phyloP scores from a whole-genome alignment of 2,888 invertebrate species.

The Invenusta paracnida region DNA sequence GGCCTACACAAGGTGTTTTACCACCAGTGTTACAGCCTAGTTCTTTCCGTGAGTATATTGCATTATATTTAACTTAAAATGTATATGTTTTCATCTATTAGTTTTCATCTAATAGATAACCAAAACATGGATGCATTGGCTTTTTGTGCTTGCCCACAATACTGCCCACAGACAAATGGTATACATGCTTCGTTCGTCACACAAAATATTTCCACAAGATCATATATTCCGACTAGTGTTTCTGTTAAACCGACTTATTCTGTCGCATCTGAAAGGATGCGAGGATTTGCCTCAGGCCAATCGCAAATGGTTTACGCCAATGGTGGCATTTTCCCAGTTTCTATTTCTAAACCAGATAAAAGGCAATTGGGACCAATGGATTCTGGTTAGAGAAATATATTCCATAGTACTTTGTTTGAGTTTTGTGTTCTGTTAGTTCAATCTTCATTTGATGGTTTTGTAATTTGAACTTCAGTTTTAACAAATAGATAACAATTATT shows the following conservation, averaged over 20 bases:
- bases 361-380: neutral
- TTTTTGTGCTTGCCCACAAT: neutral
- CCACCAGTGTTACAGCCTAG: neutral
- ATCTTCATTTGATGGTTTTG: neutral
- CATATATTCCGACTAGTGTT: neutral
- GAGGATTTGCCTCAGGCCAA: neutral
- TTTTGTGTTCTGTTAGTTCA: neutral
- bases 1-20: neutral
- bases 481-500: too few species aligned
- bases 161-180: neutral
- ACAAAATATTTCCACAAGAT: neutral
- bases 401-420: too few species aligned
- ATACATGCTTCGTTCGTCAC: neutral
- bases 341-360: neutral
- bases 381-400: neutral
- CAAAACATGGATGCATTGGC: neutral
- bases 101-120: neutral
- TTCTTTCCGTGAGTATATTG: neutral
- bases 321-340: neutral
- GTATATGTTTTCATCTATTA: neutral
- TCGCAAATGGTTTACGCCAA: neutral
- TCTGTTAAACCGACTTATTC: too few species aligned
- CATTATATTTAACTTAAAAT: neutral
- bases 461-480: neutral
- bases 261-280: neutral